Percentiles rank a stretch among this genome's conserved stretches.
Conservation (phyloP, 2,797 vertebrate species). For the Sardinella longiceps region DNA sequence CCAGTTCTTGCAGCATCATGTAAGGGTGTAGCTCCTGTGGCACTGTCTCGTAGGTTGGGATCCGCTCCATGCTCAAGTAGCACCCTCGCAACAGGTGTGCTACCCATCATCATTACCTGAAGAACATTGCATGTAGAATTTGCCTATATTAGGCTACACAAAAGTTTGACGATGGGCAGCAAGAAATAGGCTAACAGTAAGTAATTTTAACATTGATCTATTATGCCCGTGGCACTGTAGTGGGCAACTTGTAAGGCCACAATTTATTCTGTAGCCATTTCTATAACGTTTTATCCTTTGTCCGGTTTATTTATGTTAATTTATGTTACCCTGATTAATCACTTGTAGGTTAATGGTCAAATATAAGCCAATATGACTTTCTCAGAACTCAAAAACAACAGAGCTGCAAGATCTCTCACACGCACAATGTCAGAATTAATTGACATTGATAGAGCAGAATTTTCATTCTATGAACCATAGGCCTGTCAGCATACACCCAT, state of each 20-base stretch:
- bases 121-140: neutral
- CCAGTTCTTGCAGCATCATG: conserved; percentile 76
- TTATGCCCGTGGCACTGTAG: neutral
- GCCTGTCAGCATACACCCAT: neutral
- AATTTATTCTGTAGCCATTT: neutral
- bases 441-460: neutral
- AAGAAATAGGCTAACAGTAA: neutral
- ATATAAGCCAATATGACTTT: too few relatives aligned
- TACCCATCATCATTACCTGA: conserved; percentile 84
- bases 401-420: too few relatives aligned
- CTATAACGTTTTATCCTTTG: too few relatives aligned
- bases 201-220: neutral
- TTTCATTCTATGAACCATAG: neutral
- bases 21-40: conserved; percentile 70
- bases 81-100: conserved; percentile 60
- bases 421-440: too few relatives aligned
- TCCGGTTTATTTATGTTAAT: too few relatives aligned
- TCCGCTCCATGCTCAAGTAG: conserved; percentile 68
- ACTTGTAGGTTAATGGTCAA: neutral
- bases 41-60: conserved; percentile 65
- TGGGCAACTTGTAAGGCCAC: too few relatives aligned
- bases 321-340: neutral
- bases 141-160: neutral
- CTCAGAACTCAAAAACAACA: neutral
- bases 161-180: neutral